Evolutionary conservation across 2,888 invertebrate species (phyloP).

Genomic region (Temnothorax unifasciatus): DNA sequence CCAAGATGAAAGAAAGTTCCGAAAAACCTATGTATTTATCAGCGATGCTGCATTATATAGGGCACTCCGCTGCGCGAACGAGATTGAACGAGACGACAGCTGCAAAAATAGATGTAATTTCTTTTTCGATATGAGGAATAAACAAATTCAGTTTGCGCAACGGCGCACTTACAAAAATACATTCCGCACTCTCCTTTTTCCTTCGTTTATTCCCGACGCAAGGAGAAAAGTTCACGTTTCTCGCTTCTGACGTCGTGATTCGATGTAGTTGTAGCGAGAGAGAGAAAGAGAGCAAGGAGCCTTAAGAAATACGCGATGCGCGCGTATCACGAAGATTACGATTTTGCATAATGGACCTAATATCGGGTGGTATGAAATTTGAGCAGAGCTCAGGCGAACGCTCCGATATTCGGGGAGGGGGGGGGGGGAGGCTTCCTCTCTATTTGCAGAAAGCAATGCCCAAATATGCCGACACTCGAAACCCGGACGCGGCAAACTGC

Average conservation of each 20-base stretch:
- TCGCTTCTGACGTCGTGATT: conserved; percentile 9
- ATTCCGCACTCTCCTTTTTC: background rate
- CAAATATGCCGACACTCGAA: conserved; percentile 41
- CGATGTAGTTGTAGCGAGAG: no score
- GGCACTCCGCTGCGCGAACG: background rate
- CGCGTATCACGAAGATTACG: conserved; percentile 1
- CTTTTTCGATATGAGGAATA: background rate
- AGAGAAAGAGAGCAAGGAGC: no score
- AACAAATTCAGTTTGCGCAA: conserved; percentile 25
- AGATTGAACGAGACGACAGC: background rate
- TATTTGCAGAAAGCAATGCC: conserved; percentile 38
- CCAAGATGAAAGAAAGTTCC: background rate
- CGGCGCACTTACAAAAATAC: conserved; percentile 24
- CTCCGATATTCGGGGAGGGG: background rate
- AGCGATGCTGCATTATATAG: conserved; percentile 2
- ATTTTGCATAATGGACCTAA: conserved; percentile 40
- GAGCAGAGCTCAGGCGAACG: conserved; percentile 21
- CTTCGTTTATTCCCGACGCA: background rate
- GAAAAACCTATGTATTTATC: background rate
- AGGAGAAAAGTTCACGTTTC: background rate
- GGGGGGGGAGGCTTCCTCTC: background rate
- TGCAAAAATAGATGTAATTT: conserved; percentile 27
- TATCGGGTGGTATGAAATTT: conserved; percentile 32
- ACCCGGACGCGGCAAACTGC: conserved; percentile 26
- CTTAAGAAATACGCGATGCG: background rate